Evolutionary conservation across 2,888 invertebrate species (phyloP), one percentile per base, ranked within the genome.

Genomic region (Tetramorium bicarinatum): DNA sequence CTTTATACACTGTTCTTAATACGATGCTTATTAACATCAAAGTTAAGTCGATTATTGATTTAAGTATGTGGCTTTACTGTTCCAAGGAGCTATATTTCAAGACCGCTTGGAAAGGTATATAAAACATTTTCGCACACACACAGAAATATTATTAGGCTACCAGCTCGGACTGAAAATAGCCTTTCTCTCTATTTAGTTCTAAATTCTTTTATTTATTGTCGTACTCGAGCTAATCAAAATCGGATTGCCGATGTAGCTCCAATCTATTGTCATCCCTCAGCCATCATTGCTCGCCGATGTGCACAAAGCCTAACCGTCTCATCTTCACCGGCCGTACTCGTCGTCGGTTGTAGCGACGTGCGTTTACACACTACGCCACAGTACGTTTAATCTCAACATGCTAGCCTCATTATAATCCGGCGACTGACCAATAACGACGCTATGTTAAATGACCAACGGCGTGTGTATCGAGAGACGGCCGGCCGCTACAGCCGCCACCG

Each of bases 361-460:
- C 82, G 47, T 81, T 87, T 86, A 81, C 88, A 75, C 67, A 41
- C 59, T 25, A 61, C 9, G 41, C 44, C 71, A 77, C 86, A 84
- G 84, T 87, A 82, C 88, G 86, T 89, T 91, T 91, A 91, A 92
- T 92, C 91, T 89, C 90, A 86, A 88, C 87, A 88, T 86, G 89
- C 86, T 87, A 87, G 67, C 81, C 89, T 91, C 90, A 91, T 91
- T 91, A 92, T 91, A 89, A 89, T 89, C 89, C 89, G 71, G 84
- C 82, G 85, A 86, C 82, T 87, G 88, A 86, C 91, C 90, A 88
- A 88, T 90, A 89, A 91, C 87, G 88, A 85, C 75, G 85, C 87
- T 75, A 59, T 81, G 88, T 90, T 90, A 91, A 91, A 87, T 87
- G 89, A 89, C 87, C 90, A 87, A 86, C 89, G 87, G 88, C 89